Percentiles rank a stretch among this genome's conserved stretches.
Evolutionary conservation across 2,797 vertebrate species (phyloP).

Genomic region (Xenentodon cancila): DNA sequence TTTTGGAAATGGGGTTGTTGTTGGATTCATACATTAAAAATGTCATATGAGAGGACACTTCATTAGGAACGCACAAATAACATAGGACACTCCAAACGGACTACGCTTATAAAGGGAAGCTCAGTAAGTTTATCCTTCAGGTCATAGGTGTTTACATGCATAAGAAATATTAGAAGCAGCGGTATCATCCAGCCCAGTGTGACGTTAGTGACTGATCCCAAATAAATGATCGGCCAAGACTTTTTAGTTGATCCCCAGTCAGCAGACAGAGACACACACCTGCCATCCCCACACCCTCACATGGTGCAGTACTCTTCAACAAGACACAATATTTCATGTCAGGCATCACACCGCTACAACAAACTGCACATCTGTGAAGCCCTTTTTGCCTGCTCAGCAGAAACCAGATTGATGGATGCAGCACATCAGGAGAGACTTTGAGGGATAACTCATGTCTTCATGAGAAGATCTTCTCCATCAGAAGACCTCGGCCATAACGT

Average conservation of each 20-base stretch:
- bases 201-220: too few species aligned
- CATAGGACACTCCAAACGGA: too few species aligned
- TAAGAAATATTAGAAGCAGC: too few species aligned
- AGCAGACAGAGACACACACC: slow-evolving; percentile 27
- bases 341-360: slow-evolving; percentile 31
- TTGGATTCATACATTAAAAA: too few species aligned
- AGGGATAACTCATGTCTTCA: slow-evolving; percentile 27
- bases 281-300: slow-evolving; percentile 6
- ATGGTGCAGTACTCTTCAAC: slow-evolving; percentile 40
- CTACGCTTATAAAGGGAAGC: too few species aligned
- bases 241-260: background rate
- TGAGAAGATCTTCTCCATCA: slow-evolving; percentile 32
- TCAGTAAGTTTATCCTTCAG: too few species aligned
- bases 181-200: too few species aligned
- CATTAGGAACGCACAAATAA: too few species aligned
- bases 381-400: slow-evolving; percentile 43
- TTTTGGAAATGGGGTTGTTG: too few species aligned
- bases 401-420: slow-evolving; percentile 48
- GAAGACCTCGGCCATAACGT: slow-evolving; percentile 31
- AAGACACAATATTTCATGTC: slow-evolving; percentile 60
- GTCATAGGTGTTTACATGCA: too few species aligned
- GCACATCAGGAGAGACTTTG: slow-evolving; percentile 18
- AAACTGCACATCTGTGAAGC: slow-evolving; percentile 34
- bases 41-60: too few species aligned
- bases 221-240: too few species aligned